Base-by-base conservation (phyloP, 2,113 vertebrate species). In the Eleginops maclovinus region DNA sequence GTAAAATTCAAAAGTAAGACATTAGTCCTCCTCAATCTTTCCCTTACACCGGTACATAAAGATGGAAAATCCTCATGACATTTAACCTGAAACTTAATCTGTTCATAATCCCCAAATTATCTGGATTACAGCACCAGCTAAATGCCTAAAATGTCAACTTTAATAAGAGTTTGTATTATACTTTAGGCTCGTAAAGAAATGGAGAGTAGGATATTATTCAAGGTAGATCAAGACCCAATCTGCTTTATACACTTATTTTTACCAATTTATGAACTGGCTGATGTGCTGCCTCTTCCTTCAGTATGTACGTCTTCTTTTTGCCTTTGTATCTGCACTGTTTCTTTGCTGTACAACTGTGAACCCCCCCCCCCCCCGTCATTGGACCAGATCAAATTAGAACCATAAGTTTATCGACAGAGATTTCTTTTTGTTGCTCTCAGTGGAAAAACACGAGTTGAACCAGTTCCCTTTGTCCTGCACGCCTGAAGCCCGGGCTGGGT, bases 361-460 rank as follows among this genome's bases (percentile, higher is more conserved):
- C n/a, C n/a, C n/a, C n/a, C n/a, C n/a, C n/a, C n/a, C n/a, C n/a
- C n/a, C n/a, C n/a, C n/a, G n/a, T n/a, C n/a, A n/a, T n/a, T n/a
- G n/a, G n/a, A n/a, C n/a, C n/a, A n/a, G n/a, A n/a, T n/a, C n/a
- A n/a, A n/a, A n/a, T n/a, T n/a, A n/a, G 28, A 36, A 36, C 28
- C 40, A 26, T 26, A 77, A n/a, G 44, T 0, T 9, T 53, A 4
- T 19, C 8, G n/a, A 17, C 2, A 0, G 19, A 62, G 40, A 16
- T 53, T 44, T n/a, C n/a, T 26, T 5, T 1, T 22, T 46, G 28
- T 62, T 50, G 46, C 36, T 53, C 62, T 5, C 24, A 41, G 60
- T 50, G 60, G 51, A 79, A 65, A 72, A 79, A 64, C 26, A 50
- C 14, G 3, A 19, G 51, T 49, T 43, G 44, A 72, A 50, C 31